Conservation (phyloP, 2,888 invertebrate species). For the Cheilosia vernalis region DNA sequence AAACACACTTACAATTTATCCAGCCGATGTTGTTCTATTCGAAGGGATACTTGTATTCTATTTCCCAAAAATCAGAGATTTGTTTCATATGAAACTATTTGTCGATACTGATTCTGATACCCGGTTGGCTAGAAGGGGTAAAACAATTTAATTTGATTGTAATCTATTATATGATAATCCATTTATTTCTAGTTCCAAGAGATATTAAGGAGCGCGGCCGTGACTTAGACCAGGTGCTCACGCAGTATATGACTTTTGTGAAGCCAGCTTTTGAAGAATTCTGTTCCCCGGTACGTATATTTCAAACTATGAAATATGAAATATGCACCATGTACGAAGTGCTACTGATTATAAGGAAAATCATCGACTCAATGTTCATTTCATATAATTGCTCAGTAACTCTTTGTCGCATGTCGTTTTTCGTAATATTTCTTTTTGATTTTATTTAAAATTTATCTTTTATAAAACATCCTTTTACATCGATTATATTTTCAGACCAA, state of each 20-base stretch:
- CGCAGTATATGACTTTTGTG: constrained; percentile 98
- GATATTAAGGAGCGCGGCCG: constrained; percentile 98
- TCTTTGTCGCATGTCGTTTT: too few relatives aligned
- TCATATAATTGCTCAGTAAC: too few relatives aligned
- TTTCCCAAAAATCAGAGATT: constrained; percentile 95
- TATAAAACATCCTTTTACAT: neutral
- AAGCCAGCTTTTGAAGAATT: constrained; percentile 99
- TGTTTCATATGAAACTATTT: constrained; percentile 99
- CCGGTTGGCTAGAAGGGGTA: constrained; percentile 96
- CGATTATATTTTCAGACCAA: constrained; percentile 89
- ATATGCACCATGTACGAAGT: neutral
- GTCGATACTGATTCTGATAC: constrained; percentile 99
- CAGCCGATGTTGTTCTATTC: constrained; percentile 97
- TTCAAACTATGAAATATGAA: neutral
- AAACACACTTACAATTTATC: constrained; percentile 92
- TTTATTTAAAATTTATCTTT: neutral
- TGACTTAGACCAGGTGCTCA: constrained; percentile 96
- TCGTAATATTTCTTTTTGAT: too few relatives aligned
- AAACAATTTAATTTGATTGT: constrained; percentile 37
- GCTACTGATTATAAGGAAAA: too few relatives aligned
- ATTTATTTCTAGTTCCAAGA: constrained; percentile 90
- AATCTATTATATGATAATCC: neutral
- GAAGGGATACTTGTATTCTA: constrained; percentile 99
- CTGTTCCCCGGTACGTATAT: constrained; percentile 93
- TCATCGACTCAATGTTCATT: too few relatives aligned